Base-by-base conservation (phyloP, 2,113 vertebrate genomes). In the Platysternon megacephalum region DNA sequence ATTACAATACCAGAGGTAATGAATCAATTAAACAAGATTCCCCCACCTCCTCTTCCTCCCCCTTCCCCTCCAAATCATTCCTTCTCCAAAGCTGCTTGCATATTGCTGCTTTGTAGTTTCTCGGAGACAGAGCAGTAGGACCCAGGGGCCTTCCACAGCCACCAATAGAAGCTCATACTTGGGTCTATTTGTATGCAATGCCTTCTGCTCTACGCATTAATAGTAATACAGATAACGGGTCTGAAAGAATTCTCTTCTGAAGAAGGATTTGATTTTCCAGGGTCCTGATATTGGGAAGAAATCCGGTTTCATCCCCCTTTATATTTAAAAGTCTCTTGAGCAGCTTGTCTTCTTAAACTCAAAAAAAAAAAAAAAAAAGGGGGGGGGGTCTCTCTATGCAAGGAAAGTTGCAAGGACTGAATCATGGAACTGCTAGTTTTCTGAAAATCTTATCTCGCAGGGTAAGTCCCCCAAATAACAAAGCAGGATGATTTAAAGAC, bases 351-450 rank as follows among this genome's bases (percentile, higher is more conserved):
- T 79, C 86, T 93, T 91, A 68, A 56, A 97, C 93, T 97, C 87
- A 92, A 92, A 61, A 97, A 95, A 89, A 87, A 92, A 91, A 65
- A 97, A 95, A 89, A 92, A 91, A 61, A 56, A n/a, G n/a, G n/a
- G n/a, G n/a, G n/a, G n/a, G n/a, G n/a, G 87, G 93, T 95, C 91
- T 91, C 83, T 55, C 86, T 3, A 1, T 21, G 93, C 91, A 68
- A 74, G 98, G 98, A 99, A 99, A 99, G 99, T 99, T 99, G 98
- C 94, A 52, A 97, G 95, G 97, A 86, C 96, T 91, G 95, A 97
- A 96, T 82, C 95, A 97, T 98, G 97, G 98, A 98, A 95, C 98
- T 83, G 95, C 97, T 93, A 49, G 94, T 97, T 97, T 97, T 96
- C 97, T 98, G 98, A 97, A 90, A 90, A 96, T 98, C 94, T 65